phyloP scores from a whole-genome alignment of 2,888 invertebrate species.

The Oscheius sp. region DNA sequence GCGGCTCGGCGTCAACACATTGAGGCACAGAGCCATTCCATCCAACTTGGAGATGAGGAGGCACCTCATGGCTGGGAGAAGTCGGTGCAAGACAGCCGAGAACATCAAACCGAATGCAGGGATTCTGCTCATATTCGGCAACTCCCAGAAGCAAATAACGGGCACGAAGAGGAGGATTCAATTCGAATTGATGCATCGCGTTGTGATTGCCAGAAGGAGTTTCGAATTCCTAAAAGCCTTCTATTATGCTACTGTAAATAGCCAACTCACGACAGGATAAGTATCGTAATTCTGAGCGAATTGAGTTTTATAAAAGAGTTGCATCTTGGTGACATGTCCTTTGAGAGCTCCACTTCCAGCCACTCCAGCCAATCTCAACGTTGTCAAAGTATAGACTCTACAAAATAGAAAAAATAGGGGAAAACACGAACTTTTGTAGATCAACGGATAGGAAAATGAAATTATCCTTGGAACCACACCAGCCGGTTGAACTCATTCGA shows the following conservation, averaged over 20 bases:
- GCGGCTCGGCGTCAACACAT: constrained; percentile 85
- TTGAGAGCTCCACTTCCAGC: constrained; percentile 65
- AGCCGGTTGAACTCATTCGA: constrained; percentile 67
- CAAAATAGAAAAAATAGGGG: neutral
- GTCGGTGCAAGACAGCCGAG: constrained; percentile 84
- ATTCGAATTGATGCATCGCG: constrained; percentile 91
- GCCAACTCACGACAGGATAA: constrained; percentile 80
- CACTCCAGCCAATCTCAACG: constrained; percentile 68
- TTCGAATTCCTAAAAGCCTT: constrained; percentile 74
- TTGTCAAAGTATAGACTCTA: constrained; percentile 79
- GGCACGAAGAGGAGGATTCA: constrained; percentile 91
- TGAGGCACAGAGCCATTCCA: constrained; percentile 70
- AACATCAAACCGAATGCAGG: constrained; percentile 91
- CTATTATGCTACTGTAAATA: neutral
- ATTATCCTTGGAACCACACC: constrained; percentile 83
- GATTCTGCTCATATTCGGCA: constrained; percentile 94
- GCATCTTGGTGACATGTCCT: constrained; percentile 93
- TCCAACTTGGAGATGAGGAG: constrained; percentile 67
- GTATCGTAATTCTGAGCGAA: constrained; percentile 93
- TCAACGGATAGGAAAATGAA: constrained; percentile 95
- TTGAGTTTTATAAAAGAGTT: constrained; percentile 90
- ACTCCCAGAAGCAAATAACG: constrained; percentile 92
- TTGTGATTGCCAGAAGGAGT: constrained; percentile 80
- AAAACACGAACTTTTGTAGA: constrained; percentile 78
- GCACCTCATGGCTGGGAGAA: constrained; percentile 61